Conservation (phyloP, 2,888 invertebrate species). For the Amiota minor region DNA sequence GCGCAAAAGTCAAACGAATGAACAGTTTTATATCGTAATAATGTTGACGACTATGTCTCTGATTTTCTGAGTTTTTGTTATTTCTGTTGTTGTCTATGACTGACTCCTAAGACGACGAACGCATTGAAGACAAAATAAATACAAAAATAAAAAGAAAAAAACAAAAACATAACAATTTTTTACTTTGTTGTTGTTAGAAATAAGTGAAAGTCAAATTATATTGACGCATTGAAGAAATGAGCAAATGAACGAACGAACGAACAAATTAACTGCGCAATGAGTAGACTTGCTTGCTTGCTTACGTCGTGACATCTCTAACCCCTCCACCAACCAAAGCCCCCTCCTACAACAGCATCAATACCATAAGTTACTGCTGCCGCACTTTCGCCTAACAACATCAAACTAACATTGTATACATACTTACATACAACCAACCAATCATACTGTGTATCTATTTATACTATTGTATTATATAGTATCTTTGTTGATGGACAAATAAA, state of each 20-base stretch:
- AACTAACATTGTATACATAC: slow-evolving; percentile 1
- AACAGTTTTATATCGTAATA: slow-evolving; percentile 11
- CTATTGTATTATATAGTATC: too few relatives aligned
- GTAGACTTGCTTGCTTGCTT: slow-evolving; percentile 44
- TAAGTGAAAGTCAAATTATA: slow-evolving; percentile 66
- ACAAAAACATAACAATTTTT: background rate
- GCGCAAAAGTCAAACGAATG: background rate
- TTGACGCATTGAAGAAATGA: slow-evolving; percentile 65
- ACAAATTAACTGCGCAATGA: slow-evolving; percentile 68
- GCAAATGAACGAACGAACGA: slow-evolving; percentile 66
- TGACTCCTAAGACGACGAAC: background rate
- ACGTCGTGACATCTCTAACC: slow-evolving; percentile 30
- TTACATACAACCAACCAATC: too few relatives aligned
- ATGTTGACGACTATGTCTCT: slow-evolving; percentile 19
- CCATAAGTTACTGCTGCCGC: slow-evolving; percentile 1
- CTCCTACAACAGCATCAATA: slow-evolving; percentile 4
- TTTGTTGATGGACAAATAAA: slow-evolving; percentile 3
- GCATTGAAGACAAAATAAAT: background rate
- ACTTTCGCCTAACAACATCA: background rate
- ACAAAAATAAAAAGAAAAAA: background rate
- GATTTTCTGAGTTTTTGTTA: background rate
- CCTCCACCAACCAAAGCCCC: slow-evolving; percentile 31
- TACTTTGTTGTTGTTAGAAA: slow-evolving; percentile 36
- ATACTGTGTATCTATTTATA: background rate
- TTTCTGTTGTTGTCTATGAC: background rate